Evolutionary conservation across 92 coral and sea anemone genomes (phyloP), one percentile per base, ranked within the genome.

Genomic region (Meandrina meandrites): DNA sequence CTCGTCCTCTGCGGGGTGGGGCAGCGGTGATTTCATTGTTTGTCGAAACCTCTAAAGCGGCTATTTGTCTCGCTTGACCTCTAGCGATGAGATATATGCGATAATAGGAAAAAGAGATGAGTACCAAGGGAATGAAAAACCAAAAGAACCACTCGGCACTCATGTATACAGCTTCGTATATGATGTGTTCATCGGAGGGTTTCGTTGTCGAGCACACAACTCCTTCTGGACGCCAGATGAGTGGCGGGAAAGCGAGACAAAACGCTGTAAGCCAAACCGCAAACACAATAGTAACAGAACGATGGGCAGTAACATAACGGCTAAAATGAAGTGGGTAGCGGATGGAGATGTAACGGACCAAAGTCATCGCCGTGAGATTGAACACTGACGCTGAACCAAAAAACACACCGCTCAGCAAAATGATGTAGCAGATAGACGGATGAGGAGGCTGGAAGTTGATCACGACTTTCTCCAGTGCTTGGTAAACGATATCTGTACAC

Each of bases 351-450:
- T 91, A 91, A 19, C 96, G 90, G 28, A 91, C 90, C 58, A 93
- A 70, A 2, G 94, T 85, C 96, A 93, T 93, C 19, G 94, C 96
- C 27, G 96, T 93, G 18, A 93, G 82, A 53, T 88, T 93, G 78
- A 93, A 91, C 54, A 93, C 96, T 0, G 96, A 93, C 27, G 92
- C 96, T 0, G 96, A 79, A 3, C 92, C 93, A 31, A 93, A 93
- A 4, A 93, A 28, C 17, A 93, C 96, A 2, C 94, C 96, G 81
- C 88, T 88, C 14, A 93, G 81, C 56, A 93, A 90, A 47, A 93
- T 86, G 40, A 93, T 67, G 75, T 91, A 93, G 50, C 96, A 93
- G 22, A 93, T 15, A 5, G 92, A 89, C 12, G 57, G 70, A 27
- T 89, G 93, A 1, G 92, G 88, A 4, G 92, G 92, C 35, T 31